Evolutionary conservation across 1,140 invertebrate genomes (phyloP).

Genomic region (Brachionus angularis): DNA sequence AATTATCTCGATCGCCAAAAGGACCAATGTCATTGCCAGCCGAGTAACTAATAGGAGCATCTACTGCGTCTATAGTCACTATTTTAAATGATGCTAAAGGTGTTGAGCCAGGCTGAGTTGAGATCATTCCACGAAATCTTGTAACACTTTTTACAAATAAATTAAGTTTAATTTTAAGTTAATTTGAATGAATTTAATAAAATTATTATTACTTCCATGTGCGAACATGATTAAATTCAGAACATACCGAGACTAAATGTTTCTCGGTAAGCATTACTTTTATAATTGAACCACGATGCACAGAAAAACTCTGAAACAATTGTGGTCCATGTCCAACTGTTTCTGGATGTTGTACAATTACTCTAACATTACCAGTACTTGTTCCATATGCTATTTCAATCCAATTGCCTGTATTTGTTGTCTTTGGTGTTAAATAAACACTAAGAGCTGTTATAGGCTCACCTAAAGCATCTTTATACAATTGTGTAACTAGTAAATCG

Average conservation of each 20-base stretch:
- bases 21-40: constrained; percentile 76
- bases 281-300: constrained; percentile 88
- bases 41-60: constrained; percentile 69
- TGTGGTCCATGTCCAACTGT: constrained; percentile 93
- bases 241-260: constrained; percentile 91
- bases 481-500: constrained; percentile 89
- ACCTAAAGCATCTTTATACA: constrained; percentile 83
- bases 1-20: constrained; percentile 93
- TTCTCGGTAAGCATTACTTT: constrained; percentile 88
- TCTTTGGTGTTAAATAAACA: constrained; percentile 94
- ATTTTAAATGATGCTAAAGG: constrained; percentile 94
- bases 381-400: constrained; percentile 99
- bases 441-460: constrained; percentile 97
- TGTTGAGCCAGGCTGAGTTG: constrained; percentile 88
- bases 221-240: constrained; percentile 93
- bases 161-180: too few species aligned
- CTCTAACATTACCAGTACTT: constrained; percentile 83
- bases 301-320: constrained; percentile 94
- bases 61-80: constrained; percentile 78
- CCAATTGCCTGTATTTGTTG: constrained; percentile 66
- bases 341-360: constrained; percentile 97
- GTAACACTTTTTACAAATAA: too few species aligned
- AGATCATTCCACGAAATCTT: constrained; percentile 86
- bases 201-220: constrained; percentile 68
- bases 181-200: not conserved